phyloP scores from a whole-genome alignment of 2,113 vertebrate genomes.

The Nansenia antarctica region DNA sequence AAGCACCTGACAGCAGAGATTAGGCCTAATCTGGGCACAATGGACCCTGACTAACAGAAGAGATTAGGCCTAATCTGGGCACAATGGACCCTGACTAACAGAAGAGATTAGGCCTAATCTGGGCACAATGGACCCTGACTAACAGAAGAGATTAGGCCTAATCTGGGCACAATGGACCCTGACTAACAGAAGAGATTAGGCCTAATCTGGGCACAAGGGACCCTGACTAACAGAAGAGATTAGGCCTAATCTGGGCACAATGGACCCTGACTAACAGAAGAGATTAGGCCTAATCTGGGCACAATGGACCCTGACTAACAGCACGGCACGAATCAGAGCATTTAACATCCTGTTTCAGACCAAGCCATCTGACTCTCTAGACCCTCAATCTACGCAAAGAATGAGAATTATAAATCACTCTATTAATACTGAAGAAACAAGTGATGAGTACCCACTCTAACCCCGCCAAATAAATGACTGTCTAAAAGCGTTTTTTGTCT shows the following conservation, averaged over 20 bases:
- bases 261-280: background rate
- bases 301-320: background rate
- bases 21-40: background rate
- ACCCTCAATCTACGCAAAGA: background rate
- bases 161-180: too few relatives aligned
- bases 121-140: too few relatives aligned
- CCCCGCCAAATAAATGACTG: background rate
- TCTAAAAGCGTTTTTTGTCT: conserved; percentile 12
- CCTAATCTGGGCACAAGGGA: too few relatives aligned
- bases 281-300: conserved; percentile 8
- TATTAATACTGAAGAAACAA: conserved; percentile 13
- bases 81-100: too few relatives aligned
- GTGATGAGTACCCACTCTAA: background rate
- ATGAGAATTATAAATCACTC: background rate
- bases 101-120: too few relatives aligned
- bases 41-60: too few relatives aligned
- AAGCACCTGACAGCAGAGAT: background rate
- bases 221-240: too few relatives aligned
- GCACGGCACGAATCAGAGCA: background rate
- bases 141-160: too few relatives aligned
- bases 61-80: too few relatives aligned
- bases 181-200: too few relatives aligned
- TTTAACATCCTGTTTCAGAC: background rate
- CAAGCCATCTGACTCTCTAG: background rate
- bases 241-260: conserved; percentile 8